Evolutionary conservation across 2,113 vertebrate species (phyloP), one percentile per base, ranked within the genome.

Genomic region (Aythya baeri): DNA sequence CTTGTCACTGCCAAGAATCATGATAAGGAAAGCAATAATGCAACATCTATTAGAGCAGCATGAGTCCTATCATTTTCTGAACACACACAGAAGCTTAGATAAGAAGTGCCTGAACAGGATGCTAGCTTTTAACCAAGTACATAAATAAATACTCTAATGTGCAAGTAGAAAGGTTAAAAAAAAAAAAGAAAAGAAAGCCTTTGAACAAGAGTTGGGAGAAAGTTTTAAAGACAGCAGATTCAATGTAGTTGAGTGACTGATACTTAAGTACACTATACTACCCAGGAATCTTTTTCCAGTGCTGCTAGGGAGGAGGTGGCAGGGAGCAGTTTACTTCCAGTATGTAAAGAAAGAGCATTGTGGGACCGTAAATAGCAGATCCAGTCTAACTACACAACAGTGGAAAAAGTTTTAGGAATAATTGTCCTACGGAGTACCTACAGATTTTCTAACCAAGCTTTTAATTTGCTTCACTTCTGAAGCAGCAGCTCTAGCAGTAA

Each of bases 1-100:
- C 89, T 96, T 92, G 94, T 94, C 92, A 87, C 82, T 86, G 86
- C 94, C 88, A 97, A 94, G 89, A 97, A 94, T 92, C 91, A 93
- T 46, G 93, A 93, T 85, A 96, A 91, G 86, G 68, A 93, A 93
- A 91, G 90, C 82, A 87, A 94, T 93, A 95, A 96, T 55, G 73
- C 66, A 73, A 66, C 17, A 7, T 79, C 84, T 66, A 86, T 91
- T 94, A 94, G 77, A 93, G 68, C 90, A 92, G 87, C 76, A 85
- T 0, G 26, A 91, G 86, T 73, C 79, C 87, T 73, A 57, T 68
- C 54, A 83, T 89, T 43, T 93, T 65, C 89, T 75, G 74, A 93
- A 82, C 86, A 68, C 38, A 29, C 52, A 43, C 38, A 82, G 21
- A 41, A 77, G 68, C 62, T 81, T 63, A 68, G 81, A 75, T 87